Evolutionary conservation across 2,888 invertebrate species (phyloP).

Genomic region (Hirtodrosophila confusa): DNA sequence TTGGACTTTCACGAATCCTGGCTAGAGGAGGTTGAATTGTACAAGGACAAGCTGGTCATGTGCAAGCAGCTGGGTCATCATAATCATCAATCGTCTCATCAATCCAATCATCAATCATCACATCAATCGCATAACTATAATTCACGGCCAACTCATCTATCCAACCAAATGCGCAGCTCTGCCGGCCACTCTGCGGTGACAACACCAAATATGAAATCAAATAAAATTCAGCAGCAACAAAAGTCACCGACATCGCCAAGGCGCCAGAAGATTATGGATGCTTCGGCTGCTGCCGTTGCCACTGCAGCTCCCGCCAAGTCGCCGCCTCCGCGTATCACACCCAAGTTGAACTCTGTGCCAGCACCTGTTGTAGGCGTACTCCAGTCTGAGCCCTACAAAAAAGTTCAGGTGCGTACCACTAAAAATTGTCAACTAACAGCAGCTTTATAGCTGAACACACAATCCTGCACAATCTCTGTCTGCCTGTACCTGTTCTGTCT

Average conservation of each 20-base stretch:
- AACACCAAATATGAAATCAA: not conserved
- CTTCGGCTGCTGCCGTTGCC: slow-evolving; percentile 23
- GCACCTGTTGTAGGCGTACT: slow-evolving; percentile 52
- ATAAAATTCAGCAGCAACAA: slow-evolving; percentile 24
- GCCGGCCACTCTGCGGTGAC: slow-evolving; percentile 34
- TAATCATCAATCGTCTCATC: slow-evolving; percentile 49
- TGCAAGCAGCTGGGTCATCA: slow-evolving; percentile 74
- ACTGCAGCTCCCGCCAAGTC: slow-evolving; percentile 31
- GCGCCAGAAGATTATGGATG: slow-evolving; percentile 40
- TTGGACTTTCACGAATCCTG: slow-evolving; percentile 84
- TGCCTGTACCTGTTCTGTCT: no score
- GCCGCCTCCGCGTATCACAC: slow-evolving; percentile 37
- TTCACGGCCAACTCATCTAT: slow-evolving; percentile 7
- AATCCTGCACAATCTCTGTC: no score
- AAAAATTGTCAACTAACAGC: not conserved
- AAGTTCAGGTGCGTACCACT: slow-evolving; percentile 67
- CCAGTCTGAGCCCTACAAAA: slow-evolving; percentile 71
- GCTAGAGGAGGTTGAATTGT: slow-evolving; percentile 83
- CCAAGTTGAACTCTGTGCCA: slow-evolving; percentile 46
- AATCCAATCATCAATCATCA: slow-evolving; percentile 14
- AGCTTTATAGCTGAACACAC: no score
- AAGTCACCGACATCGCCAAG: slow-evolving; percentile 43
- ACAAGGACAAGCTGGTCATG: slow-evolving; percentile 80
- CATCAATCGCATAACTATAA: slow-evolving; percentile 26
- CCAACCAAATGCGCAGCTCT: slow-evolving; percentile 36